Base-by-base conservation (phyloP, 2,888 invertebrate species). In the Ornithoptera priamus region DNA sequence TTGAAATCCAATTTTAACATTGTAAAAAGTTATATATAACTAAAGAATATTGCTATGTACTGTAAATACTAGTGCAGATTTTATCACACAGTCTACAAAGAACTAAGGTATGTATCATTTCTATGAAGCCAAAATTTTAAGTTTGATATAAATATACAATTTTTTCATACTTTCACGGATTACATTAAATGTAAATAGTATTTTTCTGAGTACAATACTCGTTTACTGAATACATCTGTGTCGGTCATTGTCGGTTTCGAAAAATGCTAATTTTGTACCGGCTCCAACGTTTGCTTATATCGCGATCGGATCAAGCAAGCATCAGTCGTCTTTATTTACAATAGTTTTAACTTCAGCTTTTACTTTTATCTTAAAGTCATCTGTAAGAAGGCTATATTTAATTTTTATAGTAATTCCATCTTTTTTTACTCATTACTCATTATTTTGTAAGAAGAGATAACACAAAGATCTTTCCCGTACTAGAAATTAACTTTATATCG, bases 261-360 rank as follows among this genome's bases (percentile, higher is more conserved):
- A 69, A 62, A 66, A 66, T 62, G 62, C 69, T 66, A 69, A 69
- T 65, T 69, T 69, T 62, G 66, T 62, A 69, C 62, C 30, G 62
- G 39, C 57, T 62, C 65, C 62, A 69, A 65, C 24, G 8, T n/a
- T 22, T 22, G 24, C n/a, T 58, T 22, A n/a, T 58, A n/a, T 24
- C 57, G n/a, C 22, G 2, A 12, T 15, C 18, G n/a, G n/a, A n/a
- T 53, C 53, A 53, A 53, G 7, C 53, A 53, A 53, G 18, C 18
- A 53, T 53, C 53, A n/a, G n/a, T n/a, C 8, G 53, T 53, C 5
- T 5, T n/a, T 12, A 53, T 12, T 53, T 10, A n/a, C n/a, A 7
- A 53, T 53, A n/a, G 53, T n/a, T 53, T 53, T 53, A 53, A n/a
- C 6, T 53, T 18, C 12, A 17, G 46, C 15, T 1, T 46, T 46